Evolutionary conservation across 2,888 invertebrate genomes (phyloP).

Genomic region (Hemistola chrysoprasaria): DNA sequence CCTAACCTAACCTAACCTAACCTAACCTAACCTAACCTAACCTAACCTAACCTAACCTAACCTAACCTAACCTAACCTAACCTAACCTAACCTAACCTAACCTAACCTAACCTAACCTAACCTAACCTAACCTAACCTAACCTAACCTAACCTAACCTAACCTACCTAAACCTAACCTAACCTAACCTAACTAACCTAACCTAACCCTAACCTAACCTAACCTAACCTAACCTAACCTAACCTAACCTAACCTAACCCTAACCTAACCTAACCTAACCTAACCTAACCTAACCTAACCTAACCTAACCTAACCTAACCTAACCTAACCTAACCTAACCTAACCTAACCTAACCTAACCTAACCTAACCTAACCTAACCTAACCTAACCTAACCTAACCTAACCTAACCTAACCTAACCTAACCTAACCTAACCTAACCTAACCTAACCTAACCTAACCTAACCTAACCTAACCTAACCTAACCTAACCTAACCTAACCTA

Average conservation of each 20-base stretch:
- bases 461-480: slow-evolving; percentile 20
- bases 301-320: slow-evolving; percentile 15
- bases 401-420: slow-evolving; percentile 15
- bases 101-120: too few relatives aligned
- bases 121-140: slow-evolving; percentile 22
- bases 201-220: slow-evolving; percentile 19
- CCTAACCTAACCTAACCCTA: slow-evolving; percentile 13
- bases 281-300: slow-evolving; percentile 22
- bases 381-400: slow-evolving; percentile 9
- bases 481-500: slow-evolving; percentile 7
- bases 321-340: slow-evolving; percentile 17
- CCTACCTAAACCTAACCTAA: slow-evolving; percentile 22
- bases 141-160: slow-evolving; percentile 23
- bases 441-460: slow-evolving; percentile 24
- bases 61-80: slow-evolving; percentile 19
- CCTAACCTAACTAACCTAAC: slow-evolving; percentile 24
- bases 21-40: slow-evolving; percentile 22
- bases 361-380: slow-evolving; percentile 13
- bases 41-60: slow-evolving; percentile 21
- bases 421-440: slow-evolving; percentile 20
- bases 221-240: slow-evolving; percentile 16
- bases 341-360: slow-evolving; percentile 14
- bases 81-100: too few relatives aligned
- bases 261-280: slow-evolving; percentile 14
- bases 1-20: slow-evolving; percentile 25